These are phyloP conservation scores for Mustela lutreola DNA, from an alignment of 2,113 vertebrate species.

Conservation along the genomic window DNA sequence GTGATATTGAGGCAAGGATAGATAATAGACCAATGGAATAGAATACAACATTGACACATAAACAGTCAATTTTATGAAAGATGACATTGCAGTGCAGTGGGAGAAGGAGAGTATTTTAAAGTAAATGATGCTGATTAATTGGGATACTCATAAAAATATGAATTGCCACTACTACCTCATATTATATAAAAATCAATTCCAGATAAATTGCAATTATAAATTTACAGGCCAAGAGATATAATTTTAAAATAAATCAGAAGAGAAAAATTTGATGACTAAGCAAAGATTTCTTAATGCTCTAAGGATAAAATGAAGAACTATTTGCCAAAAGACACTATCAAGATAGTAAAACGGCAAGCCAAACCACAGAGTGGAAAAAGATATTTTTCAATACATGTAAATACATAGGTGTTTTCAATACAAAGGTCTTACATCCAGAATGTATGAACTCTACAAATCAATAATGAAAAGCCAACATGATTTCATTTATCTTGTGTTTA, in stretches of 20 bases:
- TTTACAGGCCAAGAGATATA: constrained; percentile 11
- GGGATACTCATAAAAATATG: neutral
- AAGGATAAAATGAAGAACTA: neutral
- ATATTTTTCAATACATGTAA: neutral
- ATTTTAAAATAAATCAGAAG: neutral
- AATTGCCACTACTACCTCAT: neutral
- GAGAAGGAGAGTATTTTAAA: neutral
- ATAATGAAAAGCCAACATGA: neutral
- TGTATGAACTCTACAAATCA: neutral
- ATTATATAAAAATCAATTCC: neutral
- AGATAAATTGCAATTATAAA: neutral
- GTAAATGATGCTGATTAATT: neutral
- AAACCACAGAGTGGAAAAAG: neutral
- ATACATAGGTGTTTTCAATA: neutral
- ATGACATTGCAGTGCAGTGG: neutral
- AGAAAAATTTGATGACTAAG: neutral
- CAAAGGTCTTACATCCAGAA: neutral
- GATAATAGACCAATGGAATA: neutral
- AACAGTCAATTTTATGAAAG: neutral
- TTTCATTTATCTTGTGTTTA: neutral
- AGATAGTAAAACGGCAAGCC: neutral
- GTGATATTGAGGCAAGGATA: neutral
- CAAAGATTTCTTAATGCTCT: neutral
- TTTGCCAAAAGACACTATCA: neutral
- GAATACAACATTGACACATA: neutral